Percentiles rank a stretch among this genome's conserved stretches.
phyloP scores from a whole-genome alignment of 2,113 vertebrate genomes.

The Oncorhynchus kisutch region DNA sequence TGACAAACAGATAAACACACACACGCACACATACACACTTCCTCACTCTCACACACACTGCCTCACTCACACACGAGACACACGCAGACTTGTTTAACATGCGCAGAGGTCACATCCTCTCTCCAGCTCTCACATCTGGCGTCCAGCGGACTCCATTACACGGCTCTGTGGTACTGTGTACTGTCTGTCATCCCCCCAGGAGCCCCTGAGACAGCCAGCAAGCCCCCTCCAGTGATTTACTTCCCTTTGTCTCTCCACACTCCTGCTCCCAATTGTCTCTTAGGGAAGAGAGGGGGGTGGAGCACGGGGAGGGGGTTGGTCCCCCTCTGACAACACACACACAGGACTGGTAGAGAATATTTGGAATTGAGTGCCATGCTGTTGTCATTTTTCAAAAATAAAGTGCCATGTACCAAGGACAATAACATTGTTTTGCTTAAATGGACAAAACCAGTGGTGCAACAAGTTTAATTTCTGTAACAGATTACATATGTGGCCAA shows the following conservation, averaged over 20 bases:
- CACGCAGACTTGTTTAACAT: neutral
- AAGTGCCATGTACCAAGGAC: too few species aligned
- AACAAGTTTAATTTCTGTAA: neutral
- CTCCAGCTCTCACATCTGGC: constrained; percentile 22
- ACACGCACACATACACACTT: neutral
- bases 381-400: neutral
- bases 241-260: constrained; percentile 41
- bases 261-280: neutral
- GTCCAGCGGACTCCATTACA: constrained; percentile 21
- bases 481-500: neutral
- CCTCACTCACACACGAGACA: neutral
- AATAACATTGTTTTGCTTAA: neutral
- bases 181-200: neutral
- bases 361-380: neutral
- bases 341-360: too few species aligned
- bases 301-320: too few species aligned
- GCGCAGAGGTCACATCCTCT: neutral
- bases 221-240: constrained; percentile 28
- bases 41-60: too few species aligned
- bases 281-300: too few species aligned
- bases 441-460: neutral
- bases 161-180: neutral
- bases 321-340: too few species aligned
- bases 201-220: neutral
- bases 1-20: neutral